Evolutionary conservation across 2,113 vertebrate genomes (phyloP).

Genomic region (Thermophis baileyi): DNA sequence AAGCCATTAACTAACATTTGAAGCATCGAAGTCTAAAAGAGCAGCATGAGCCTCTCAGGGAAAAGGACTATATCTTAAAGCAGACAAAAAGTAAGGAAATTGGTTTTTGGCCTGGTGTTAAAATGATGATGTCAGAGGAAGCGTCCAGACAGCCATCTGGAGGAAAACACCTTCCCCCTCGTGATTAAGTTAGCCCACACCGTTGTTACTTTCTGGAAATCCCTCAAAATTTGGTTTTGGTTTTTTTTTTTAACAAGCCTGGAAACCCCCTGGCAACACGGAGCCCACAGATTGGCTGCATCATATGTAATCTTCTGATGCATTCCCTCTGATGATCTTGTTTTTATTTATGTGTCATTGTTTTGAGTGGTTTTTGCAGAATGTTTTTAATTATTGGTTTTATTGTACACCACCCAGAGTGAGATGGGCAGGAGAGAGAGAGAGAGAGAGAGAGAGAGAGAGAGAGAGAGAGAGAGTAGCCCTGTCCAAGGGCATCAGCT

Average conservation of each 20-base stretch:
- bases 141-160: not conserved
- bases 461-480: not conserved
- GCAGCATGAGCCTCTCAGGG: not conserved
- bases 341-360: not conserved
- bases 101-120: not conserved
- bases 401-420: not conserved
- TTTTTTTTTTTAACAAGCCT: not conserved
- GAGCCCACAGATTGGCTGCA: not conserved
- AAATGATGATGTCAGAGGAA: not conserved
- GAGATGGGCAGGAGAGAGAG: not conserved
- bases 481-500: not conserved
- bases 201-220: not conserved
- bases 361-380: not conserved
- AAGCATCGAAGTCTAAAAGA: not conserved
- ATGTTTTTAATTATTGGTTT: not conserved
- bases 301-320: not conserved
- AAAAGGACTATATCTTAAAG: not conserved
- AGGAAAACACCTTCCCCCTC: not conserved
- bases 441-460: fast-evolving
- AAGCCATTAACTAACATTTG: not conserved
- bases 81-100: not conserved
- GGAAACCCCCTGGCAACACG: not conserved
- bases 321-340: not conserved
- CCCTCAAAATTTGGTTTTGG: not conserved
- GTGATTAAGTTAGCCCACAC: not conserved